Percentiles rank a stretch among this genome's conserved stretches.
These are phyloP conservation scores for Triplophysa bombifrons DNA, from an alignment of 2,797 vertebrate genomes.

Conservation along the genomic window DNA sequence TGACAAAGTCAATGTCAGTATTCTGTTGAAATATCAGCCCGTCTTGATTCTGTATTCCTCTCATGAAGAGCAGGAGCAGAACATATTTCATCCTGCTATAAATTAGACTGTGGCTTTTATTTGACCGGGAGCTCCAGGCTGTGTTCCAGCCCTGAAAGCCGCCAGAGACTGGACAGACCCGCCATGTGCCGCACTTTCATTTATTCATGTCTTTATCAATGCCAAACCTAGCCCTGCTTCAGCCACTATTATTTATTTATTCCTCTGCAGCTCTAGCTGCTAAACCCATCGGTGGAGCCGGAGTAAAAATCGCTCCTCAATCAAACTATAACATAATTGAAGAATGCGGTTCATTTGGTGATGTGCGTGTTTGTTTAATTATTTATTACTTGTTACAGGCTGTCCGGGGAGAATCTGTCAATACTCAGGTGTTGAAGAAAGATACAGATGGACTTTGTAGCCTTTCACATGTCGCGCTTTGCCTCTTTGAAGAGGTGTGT, in stretches of 20 bases:
- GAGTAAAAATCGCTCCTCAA: no score
- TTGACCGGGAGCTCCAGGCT: constrained; percentile 44
- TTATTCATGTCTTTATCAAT: constrained; percentile 51
- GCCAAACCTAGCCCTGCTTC: constrained; percentile 25
- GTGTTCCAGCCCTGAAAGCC: constrained; percentile 34
- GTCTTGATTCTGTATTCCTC: constrained; percentile 15
- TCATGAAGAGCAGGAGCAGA: not conserved
- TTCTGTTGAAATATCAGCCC: not conserved
- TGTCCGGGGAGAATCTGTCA: constrained; percentile 73
- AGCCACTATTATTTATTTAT: not conserved
- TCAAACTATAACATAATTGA: no score
- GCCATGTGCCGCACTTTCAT: constrained; percentile 30
- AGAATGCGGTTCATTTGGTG: not conserved
- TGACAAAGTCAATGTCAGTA: not conserved
- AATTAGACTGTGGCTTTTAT: constrained; percentile 41
- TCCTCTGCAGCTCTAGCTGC: not conserved
- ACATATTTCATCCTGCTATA: constrained; percentile 26
- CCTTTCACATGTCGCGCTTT: constrained; percentile 80
- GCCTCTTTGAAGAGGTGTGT: constrained; percentile 81
- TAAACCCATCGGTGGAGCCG: no score
- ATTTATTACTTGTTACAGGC: constrained; percentile 63
- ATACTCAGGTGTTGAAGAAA: constrained; percentile 80
- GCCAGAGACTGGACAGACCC: not conserved
- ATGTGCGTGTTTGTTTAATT: constrained; percentile 2
- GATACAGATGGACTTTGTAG: constrained; percentile 78